Percentiles rank a stretch among this genome's conserved stretches.
These are phyloP conservation scores for Trogon surrucura DNA, from an alignment of 2,113 vertebrate species.

Conservation along the genomic window DNA sequence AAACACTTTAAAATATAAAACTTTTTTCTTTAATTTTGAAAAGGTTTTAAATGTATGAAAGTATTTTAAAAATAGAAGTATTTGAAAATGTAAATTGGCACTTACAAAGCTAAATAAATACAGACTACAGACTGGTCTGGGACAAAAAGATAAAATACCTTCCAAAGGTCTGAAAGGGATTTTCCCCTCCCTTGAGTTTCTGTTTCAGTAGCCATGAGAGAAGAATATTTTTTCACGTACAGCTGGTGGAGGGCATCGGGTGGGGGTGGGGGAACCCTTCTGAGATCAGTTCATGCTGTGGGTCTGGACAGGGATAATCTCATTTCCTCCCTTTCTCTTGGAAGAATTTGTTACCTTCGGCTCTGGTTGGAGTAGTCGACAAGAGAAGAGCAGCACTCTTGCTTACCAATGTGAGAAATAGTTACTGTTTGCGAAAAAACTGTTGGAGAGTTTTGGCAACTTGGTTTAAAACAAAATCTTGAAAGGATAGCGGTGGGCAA, in stretches of 20 bases:
- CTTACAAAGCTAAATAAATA: background rate
- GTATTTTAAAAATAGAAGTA: background rate
- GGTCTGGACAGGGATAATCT: constrained; percentile 27
- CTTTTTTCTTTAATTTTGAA: background rate
- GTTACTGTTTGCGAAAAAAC: background rate
- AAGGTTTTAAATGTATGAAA: background rate
- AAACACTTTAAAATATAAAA: background rate
- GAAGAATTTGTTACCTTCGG: constrained; percentile 37
- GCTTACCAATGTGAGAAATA: background rate
- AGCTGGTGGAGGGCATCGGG: background rate
- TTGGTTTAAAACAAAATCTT: constrained; percentile 24
- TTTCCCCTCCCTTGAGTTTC: constrained; percentile 8
- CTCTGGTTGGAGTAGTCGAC: background rate
- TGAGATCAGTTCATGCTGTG: background rate
- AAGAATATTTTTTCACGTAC: constrained; percentile 43
- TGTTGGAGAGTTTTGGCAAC: background rate
- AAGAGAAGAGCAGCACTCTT: background rate
- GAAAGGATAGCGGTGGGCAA: background rate
- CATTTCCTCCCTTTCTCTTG: constrained; percentile 37
- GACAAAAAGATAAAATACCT: background rate
- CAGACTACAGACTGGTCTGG: background rate
- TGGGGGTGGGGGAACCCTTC: constrained; percentile 13
- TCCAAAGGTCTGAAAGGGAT: background rate
- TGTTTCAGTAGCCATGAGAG: constrained; percentile 29
- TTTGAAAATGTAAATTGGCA: background rate